phyloP scores from a whole-genome alignment of 2,113 vertebrate species.

The Phrynosoma platyrhinos region DNA sequence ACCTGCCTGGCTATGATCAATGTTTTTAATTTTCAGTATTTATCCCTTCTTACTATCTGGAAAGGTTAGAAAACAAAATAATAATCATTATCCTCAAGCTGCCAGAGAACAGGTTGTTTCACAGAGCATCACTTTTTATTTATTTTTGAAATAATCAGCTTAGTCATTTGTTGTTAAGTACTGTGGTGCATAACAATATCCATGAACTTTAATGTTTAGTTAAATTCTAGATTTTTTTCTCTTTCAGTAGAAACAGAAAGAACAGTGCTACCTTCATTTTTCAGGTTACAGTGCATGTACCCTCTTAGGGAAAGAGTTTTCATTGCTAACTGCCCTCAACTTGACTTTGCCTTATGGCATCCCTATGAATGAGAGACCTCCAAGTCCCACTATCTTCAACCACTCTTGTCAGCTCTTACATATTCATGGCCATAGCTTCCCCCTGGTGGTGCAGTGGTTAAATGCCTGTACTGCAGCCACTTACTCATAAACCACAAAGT shows the following conservation, averaged over 20 bases:
- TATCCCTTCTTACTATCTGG: conserved; percentile 52
- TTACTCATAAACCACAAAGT: too few relatives aligned
- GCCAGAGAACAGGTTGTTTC: conserved; percentile 45
- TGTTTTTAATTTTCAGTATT: conserved; percentile 65
- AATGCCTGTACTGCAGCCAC: too few relatives aligned
- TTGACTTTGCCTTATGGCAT: too few relatives aligned
- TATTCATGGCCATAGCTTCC: too few relatives aligned
- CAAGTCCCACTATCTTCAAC: too few relatives aligned
- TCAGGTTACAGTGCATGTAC: too few relatives aligned
- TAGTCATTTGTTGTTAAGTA: conserved; percentile 23
- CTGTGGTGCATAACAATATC: conserved; percentile 3
- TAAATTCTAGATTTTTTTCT: not conserved
- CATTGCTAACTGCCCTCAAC: too few relatives aligned
- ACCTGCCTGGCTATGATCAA: conserved; percentile 46
- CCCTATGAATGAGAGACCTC: too few relatives aligned
- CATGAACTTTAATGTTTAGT: not conserved
- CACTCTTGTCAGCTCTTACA: too few relatives aligned
- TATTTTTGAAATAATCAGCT: conserved; percentile 58
- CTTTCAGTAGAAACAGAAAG: not conserved
- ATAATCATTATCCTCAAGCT: conserved; percentile 62
- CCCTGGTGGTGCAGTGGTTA: too few relatives aligned
- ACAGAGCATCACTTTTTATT: conserved; percentile 40
- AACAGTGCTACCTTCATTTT: too few relatives aligned
- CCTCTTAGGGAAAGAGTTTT: too few relatives aligned
- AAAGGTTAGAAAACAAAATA: conserved; percentile 64